Evolutionary conservation across 2,797 vertebrate genomes (phyloP), one percentile per base, ranked within the genome.

Genomic region (Spondyliosoma cantharus): DNA sequence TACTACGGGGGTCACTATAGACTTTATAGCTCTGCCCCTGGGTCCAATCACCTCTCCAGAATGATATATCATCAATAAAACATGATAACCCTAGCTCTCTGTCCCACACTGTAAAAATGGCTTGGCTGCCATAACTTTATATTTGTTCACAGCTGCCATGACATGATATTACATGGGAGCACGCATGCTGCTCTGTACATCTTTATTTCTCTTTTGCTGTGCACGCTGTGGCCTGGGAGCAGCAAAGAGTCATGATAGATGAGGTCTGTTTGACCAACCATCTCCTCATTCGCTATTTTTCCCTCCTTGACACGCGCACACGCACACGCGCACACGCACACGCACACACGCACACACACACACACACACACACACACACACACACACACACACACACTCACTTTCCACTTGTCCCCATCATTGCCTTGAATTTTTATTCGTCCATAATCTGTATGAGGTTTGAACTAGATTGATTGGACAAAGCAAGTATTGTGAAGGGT

Each of bases 11-110:
- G 81, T 88, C 84, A 89, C 62, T 62, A 56, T 60, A 78, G 78
- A 86, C 58, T 86, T 86, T 84, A 89, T 74, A 70, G 89, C 64
- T 72, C 48, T 78, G 77, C 85, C 81, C 77, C 76, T 43, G 74
- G 43, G 78, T 74, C 74, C 83, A 71, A 82, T 89, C 88, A 82
- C 66, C 81, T 78, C 79, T 74, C 63, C 61, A 71, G 68, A 74
- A 76, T 89, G 82, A 91, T 91, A 64, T 78, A 90, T 71, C 67
- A 71, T 86, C 91, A 83, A 86, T 87, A 86, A 91, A 92, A 83
- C 76, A 76, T 61, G 63, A 52, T 80, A 82, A 74, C 50, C 71
- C 42, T 17, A 37, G 52, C 73, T 71, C 70, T 65, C 54, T 67
- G 57, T 80, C 77, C 67, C 78, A 24, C 68, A 58, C 67, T 76